Base-by-base conservation (phyloP, 2,113 vertebrate genomes). In the Sula dactylatra region DNA sequence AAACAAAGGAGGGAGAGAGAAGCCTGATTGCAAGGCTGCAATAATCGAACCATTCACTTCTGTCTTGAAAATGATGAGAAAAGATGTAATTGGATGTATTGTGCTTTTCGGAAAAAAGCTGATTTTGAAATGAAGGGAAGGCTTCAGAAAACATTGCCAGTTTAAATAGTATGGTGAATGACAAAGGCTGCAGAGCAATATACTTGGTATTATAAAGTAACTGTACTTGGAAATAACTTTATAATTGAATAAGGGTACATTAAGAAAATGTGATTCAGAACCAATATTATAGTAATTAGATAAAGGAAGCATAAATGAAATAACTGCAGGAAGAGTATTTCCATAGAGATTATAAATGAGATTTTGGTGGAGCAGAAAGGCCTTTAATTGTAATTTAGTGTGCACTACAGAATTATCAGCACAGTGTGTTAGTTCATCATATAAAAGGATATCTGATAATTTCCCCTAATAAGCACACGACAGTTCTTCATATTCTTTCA, bases 381-480 rank as follows among this genome's bases (percentile, higher is more conserved):
- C 92, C 97, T 98, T 98, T 98, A 97, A 98, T 97, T 98, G 98
- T 98, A 98, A 98, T 98, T 98, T 98, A 98, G 97, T 97, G 97
- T 96, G 96, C 98, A 98, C 98, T 97, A 97, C 97, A 97, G 97
- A 98, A 97, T 98, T 98, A 98, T 97, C 98, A 98, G 98, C 97
- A 97, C 97, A 97, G 96, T 97, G 86, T 97, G 96, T 98, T 97
- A 98, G 96, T 97, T 98, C 97, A 97, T 97, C 90, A 61, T 97
- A 97, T 93, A 98, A 97, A 98, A 98, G 97, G 97, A 96, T 98
- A 98, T 98, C 97, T 98, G 98, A 98, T 98, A 94, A 98, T 98
- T 98, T 97, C 84, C 97, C 81, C 93, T 98, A 98, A 98, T 98
- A 98, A 98, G 98, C 97, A 97, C 97, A 98, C 97, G 98, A 97